Conservation (phyloP, 2,797 vertebrate species). For the Alauda arvensis region DNA sequence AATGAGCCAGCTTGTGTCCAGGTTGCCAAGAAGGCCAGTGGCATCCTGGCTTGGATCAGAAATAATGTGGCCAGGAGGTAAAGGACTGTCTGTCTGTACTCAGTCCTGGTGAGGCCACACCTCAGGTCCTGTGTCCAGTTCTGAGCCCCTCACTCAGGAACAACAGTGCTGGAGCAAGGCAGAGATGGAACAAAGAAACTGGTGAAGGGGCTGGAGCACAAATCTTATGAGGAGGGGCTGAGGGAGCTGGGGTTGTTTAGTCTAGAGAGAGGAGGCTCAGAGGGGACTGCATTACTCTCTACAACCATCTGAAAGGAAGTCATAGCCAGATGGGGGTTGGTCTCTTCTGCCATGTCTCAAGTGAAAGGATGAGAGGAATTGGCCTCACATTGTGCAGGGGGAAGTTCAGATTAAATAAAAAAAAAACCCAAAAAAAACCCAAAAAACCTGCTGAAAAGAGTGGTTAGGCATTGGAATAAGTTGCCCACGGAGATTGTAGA, state of each 20-base stretch:
- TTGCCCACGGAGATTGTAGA: neutral
- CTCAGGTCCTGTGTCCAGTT: no score
- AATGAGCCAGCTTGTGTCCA: neutral
- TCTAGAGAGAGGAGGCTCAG: neutral
- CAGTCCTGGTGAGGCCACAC: neutral
- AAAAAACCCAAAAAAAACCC: no score
- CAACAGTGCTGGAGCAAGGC: neutral
- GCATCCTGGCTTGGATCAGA: neutral
- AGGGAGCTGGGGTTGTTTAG: neutral
- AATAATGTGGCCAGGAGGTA: neutral
- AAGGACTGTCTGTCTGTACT: neutral
- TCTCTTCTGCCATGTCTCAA: neutral
- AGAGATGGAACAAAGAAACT: neutral
- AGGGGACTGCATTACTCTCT: neutral
- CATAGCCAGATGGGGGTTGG: neutral
- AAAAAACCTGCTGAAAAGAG: neutral
- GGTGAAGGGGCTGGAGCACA: neutral
- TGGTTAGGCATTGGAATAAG: neutral
- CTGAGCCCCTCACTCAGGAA: neutral
- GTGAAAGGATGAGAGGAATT: neutral
- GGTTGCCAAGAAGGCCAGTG: neutral
- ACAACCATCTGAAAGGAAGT: neutral
- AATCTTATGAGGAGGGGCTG: neutral
- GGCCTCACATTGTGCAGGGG: fast-evolving
- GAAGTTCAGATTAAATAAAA: neutral